A percentile compares a stretch with the other conserved stretches of the same genome.
These are phyloP conservation scores for Hirtodrosophila confusa DNA, from an alignment of 2,888 invertebrate species.

Conservation along the genomic window DNA sequence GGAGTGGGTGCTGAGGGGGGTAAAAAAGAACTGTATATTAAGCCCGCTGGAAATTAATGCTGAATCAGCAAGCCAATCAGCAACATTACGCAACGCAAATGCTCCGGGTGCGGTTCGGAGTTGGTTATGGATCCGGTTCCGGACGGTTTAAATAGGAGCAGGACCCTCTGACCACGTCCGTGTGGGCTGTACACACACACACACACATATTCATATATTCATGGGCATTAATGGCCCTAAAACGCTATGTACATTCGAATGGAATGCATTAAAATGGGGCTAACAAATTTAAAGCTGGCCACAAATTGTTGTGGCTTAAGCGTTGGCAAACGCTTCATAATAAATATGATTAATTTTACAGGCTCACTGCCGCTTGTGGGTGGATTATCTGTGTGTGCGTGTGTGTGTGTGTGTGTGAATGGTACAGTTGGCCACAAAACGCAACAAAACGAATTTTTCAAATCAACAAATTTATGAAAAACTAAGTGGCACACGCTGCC, in stretches of 20 bases:
- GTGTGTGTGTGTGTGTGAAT: slow-evolving; percentile 8
- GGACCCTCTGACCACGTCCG: slow-evolving; percentile 24
- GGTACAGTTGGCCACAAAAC: slow-evolving; percentile 53
- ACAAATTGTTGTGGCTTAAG: slow-evolving; percentile 69
- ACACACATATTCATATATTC: slow-evolving; percentile 18
- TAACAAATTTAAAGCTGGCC: slow-evolving; percentile 63
- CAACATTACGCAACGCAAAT: slow-evolving; percentile 54
- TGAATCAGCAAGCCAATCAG: slow-evolving; percentile 70
- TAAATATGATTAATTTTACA: slow-evolving; percentile 69
- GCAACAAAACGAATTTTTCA: slow-evolving; percentile 12
- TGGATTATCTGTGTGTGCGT: neutral
- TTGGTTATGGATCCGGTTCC: slow-evolving; percentile 38
- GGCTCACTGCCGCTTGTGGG: slow-evolving; percentile 18
- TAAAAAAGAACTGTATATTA: slow-evolving; percentile 36
- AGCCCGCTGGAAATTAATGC: slow-evolving; percentile 47
- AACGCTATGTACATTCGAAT: slow-evolving; percentile 19
- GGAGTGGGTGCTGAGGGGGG: neutral
- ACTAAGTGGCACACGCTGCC: slow-evolving; percentile 12
- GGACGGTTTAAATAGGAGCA: slow-evolving; percentile 16
- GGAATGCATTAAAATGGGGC: slow-evolving; percentile 53
- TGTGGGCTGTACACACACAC: slow-evolving; percentile 7
- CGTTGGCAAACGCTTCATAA: slow-evolving; percentile 42
- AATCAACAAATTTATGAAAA: slow-evolving; percentile 33
- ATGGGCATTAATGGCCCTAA: slow-evolving; percentile 52
- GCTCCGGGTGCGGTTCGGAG: slow-evolving; percentile 33